Conservation (phyloP, 1,140 invertebrate genomes). For the Cydia amplana region DNA sequence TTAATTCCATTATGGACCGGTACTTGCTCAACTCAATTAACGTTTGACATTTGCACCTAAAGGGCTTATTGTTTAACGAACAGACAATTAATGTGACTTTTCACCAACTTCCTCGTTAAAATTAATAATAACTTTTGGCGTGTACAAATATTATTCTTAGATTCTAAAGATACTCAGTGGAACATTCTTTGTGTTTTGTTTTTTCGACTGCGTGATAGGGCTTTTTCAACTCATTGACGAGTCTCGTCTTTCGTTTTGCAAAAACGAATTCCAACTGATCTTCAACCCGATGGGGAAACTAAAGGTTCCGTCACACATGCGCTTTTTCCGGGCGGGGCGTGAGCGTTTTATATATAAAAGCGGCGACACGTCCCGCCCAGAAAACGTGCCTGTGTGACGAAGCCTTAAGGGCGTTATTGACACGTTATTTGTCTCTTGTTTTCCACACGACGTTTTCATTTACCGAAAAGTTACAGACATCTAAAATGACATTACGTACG, state of each 20-base stretch:
- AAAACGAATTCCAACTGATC: background rate
- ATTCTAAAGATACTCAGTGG: no score
- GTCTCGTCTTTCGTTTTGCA: background rate
- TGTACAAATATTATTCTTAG: background rate
- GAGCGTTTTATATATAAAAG: no score
- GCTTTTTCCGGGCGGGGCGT: no score
- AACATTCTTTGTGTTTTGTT: no score
- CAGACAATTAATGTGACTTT: constrained; percentile 8
- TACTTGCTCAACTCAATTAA: constrained; percentile 47
- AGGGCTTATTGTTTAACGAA: constrained; percentile 49
- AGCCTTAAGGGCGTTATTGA: no score
- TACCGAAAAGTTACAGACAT: background rate
- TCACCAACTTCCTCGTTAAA: constrained; percentile 18
- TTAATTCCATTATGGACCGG: constrained; percentile 38
- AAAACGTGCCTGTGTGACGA: no score
- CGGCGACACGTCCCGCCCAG: no score
- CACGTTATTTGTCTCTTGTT: no score
- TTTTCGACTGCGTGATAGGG: no score
- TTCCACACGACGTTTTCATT: background rate
- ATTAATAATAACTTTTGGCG: constrained; percentile 12
- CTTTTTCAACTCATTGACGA: no score
- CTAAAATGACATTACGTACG: background rate
- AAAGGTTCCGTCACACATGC: no score
- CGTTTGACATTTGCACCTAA: constrained; percentile 54
- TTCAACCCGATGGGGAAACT: no score